Evolutionary conservation across 2,888 invertebrate genomes (phyloP), one percentile per base, ranked within the genome.

Genomic region (Pheosia gnoma): DNA sequence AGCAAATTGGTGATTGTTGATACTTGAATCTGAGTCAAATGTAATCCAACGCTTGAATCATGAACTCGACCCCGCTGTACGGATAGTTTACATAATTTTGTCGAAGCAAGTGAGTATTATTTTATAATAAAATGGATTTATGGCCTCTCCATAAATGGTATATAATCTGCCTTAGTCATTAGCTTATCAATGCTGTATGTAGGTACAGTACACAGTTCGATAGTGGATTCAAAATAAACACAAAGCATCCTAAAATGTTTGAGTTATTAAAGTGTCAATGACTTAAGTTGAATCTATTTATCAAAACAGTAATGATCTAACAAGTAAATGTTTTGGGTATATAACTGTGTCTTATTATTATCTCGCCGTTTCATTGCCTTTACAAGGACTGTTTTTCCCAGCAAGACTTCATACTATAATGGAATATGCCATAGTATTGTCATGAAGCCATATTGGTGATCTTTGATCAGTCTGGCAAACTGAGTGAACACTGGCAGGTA

Each of bases 1-100:
- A 74, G 72, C 59, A 11, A 54, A 57, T 63, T 68, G 64, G 66
- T 74, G 64, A 68, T n/a, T 47, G n/a, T n/a, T 66, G 65, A 58
- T 59, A 63, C 61, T 43, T 62, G 39, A 45, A 10, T 25, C 58
- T 13, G 49, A 71, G 25, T 25, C 25, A 74, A 74, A 74, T 71
- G 71, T 71, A 71, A 74, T 67, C 58, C 61, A 65, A 60, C 63
- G 49, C 59, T 65, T 47, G 47, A 59, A 47, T 68, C 61, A 37
- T 56, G 62, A 60, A 54, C 38, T 52, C 56, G 47, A 57, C 55
- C 41, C 41, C 54, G 61, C 61, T 37, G 53, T 53, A 59, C 25
- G 55, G 57, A 65, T 59, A 61, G 52, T 61, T 66, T 57, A 36
- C 54, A 51, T 63, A 54, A 66, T 63, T 66, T 66, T 25, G 4